Evolutionary conservation across 2,888 invertebrate genomes (phyloP).

Genomic region (Hirtodrosophila trivittata): DNA sequence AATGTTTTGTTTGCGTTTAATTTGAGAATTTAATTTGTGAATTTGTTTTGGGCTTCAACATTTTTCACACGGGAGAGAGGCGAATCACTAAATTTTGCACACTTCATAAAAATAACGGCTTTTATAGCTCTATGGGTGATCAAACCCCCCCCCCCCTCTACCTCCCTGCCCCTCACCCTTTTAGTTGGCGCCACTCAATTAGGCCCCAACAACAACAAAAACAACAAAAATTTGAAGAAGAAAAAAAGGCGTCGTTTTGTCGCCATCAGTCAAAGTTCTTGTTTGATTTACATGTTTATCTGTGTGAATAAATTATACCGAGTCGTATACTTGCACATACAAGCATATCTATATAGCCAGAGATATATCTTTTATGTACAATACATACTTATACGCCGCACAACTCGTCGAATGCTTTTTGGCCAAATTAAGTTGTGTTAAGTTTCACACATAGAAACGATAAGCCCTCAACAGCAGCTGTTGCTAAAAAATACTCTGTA

Average conservation of each 20-base stretch:
- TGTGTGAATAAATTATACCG: constrained; percentile 61
- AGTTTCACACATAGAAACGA: constrained; percentile 66
- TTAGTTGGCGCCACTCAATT: constrained; percentile 74
- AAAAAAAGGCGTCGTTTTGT: constrained; percentile 61
- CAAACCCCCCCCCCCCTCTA: too few species aligned
- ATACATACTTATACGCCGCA: constrained; percentile 13
- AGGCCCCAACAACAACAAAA: constrained; percentile 36
- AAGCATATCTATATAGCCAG: constrained; percentile 5
- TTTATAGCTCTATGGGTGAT: constrained; percentile 33
- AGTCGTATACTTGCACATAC: constrained; percentile 11
- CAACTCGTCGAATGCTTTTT: constrained; percentile 55
- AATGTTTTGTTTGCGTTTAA: constrained; percentile 44
- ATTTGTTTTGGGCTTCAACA: too few species aligned
- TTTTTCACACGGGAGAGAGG: constrained; percentile 31
- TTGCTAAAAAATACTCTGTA: neutral
- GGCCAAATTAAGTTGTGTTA: constrained; percentile 76
- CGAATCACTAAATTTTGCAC: constrained; percentile 49
- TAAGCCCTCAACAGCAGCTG: constrained; percentile 11
- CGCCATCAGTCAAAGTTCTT: constrained; percentile 78
- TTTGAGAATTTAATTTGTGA: too few species aligned
- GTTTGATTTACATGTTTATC: constrained; percentile 77
- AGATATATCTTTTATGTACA: too few species aligned
- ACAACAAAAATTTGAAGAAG: constrained; percentile 19
- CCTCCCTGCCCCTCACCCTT: neutral
- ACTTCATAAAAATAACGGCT: constrained; percentile 57